Evolutionary conservation across 2,113 vertebrate species (phyloP), one percentile per base, ranked within the genome.

Genomic region (Canis aureus): DNA sequence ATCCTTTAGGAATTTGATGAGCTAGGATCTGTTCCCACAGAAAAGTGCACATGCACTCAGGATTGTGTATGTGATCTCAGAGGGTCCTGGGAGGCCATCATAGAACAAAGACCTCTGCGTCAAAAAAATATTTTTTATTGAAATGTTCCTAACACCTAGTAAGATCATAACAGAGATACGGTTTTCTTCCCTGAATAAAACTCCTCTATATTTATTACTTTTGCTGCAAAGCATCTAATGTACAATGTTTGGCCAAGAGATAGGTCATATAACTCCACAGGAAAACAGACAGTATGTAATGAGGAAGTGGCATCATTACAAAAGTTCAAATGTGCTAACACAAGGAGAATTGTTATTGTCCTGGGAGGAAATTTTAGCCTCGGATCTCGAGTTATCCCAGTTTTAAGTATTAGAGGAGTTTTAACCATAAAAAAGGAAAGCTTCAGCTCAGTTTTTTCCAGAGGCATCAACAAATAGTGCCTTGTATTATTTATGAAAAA

Each of bases 361-460:
- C 78, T 85, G n/a, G 17, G 32, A 91, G 55, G 35, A 96, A 85
- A 95, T 64, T 74, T 91, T 81, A 94, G 51, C n/a, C 35, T 88
- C 66, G 29, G 59, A 38, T 67, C 27, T 91, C 23, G 25, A 71
- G 17, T 89, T 38, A 91, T 73, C 74, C 73, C 92, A 69, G 67
- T 74, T 84, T 15, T 93, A 88, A 83, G 43, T 76, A 74, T 74
- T 69, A 87, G 69, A 87, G 69, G 53, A 57, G 62, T 78, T 57
- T 94, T 23, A 76, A 89, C 23, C 23, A 67, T 5, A 73, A 80
- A 87, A 95, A 95, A 22, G 8, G n/a, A 8, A 69, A 11, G 38
- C 87, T 51, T 29, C 23, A 83, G 57, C 78, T 93, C 74, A 82
- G n/a, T 43, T 76, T 35, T 78, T n/a, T 49, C 81, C 9, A 25